Percentiles rank a stretch among this genome's conserved stretches.
phyloP scores from a whole-genome alignment of 2,888 invertebrate species.

The Andrena dorsata region DNA sequence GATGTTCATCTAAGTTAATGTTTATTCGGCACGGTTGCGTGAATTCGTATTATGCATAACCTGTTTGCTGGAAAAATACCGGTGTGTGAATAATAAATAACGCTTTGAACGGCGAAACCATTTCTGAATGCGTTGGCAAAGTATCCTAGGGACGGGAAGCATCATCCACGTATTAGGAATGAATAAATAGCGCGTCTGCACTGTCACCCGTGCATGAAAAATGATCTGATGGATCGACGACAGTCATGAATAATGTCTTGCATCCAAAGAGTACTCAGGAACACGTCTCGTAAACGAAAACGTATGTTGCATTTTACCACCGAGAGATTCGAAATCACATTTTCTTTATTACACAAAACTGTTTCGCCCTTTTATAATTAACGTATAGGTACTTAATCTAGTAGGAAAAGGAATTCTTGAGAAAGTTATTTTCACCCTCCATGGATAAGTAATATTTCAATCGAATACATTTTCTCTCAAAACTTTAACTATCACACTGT shows the following conservation, averaged over 20 bases:
- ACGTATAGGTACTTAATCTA: not conserved
- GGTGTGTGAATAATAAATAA: not conserved
- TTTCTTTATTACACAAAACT: not conserved
- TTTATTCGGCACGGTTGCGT: not conserved
- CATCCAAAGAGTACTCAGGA: not conserved
- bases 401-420: no score
- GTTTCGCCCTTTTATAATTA: not conserved
- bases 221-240: conserved; percentile 28
- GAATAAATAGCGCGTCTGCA: conserved; percentile 23
- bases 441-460: no score
- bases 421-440: no score
- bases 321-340: not conserved
- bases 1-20: no score
- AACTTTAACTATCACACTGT: no score
- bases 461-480: no score
- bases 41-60: not conserved
- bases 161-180: conserved; percentile 14
- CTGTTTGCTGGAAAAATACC: not conserved
- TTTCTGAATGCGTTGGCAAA: not conserved
- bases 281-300: not conserved
- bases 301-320: conserved; percentile 15
- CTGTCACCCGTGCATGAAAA: conserved; percentile 12
- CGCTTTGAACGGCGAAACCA: not conserved
- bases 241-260: conserved; percentile 23
- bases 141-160: not conserved